Base-by-base conservation (phyloP, 2,797 vertebrate genomes). In the Miichthys miiuy region DNA sequence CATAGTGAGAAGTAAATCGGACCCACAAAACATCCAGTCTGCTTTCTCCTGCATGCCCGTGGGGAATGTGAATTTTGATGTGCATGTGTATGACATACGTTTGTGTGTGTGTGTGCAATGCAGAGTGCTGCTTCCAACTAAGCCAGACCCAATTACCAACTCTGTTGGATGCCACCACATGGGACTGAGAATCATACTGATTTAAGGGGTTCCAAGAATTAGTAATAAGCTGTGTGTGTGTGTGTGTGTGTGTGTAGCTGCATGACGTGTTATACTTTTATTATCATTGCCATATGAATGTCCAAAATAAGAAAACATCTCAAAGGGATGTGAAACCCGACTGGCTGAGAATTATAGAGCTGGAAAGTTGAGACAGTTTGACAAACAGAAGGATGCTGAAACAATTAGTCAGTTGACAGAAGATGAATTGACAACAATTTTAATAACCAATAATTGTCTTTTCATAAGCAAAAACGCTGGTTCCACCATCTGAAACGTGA, bases 1-100 rank as follows among this genome's bases (percentile, higher is more conserved):
- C 90, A 88, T 75, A 68, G 68, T 52, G 73, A 68, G 74, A 81
- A 79, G 56, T 66, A 38, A 81, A 86, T 80, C 52, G 18, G 21
- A 86, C 55, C 51, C 20, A 69, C 42, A 55, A 17, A 56, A 42
- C 72, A 20, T 73, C 18, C 34, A 17, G 1, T 77, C 56, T 48
- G 60, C 14, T 73, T 75, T 44, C 47, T 73, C 44, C 0, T 51
- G 30, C 21, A 46, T 57, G 61, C 48, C 50, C 18, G 0, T 47
- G 5, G 47, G 61, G 51, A 52, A 46, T 55, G 57, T 0, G 0
- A 60, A 46, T 42, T 65, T 64, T 55, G 1, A 6, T 63, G 51
- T 81, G 64, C 20, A 2, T 61, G 27, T 75, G 64, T 60, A 21
- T 44, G 58, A 11, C 20, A 46, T 80, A 68, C 38, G 48, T 52